A percentile compares a stretch with the other conserved stretches of the same genome.
Evolutionary conservation across 2,113 vertebrate species (phyloP).

Genomic region (Salvelinus alpinus): DNA sequence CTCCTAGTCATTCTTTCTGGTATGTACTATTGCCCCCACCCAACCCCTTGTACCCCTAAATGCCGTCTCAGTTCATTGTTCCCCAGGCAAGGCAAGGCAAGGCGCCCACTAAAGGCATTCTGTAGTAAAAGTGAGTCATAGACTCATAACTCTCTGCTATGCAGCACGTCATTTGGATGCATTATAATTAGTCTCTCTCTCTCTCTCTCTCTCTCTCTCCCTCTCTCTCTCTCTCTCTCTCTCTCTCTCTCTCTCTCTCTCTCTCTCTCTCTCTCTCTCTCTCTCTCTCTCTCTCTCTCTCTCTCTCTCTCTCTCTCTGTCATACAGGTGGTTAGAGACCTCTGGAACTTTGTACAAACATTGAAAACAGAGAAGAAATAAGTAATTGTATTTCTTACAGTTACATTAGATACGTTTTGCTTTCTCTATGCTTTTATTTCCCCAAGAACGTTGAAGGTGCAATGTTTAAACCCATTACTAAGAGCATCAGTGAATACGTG

Average conservation of each 20-base stretch:
- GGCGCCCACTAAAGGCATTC: constrained; percentile 52
- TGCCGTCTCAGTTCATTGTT: constrained; percentile 53
- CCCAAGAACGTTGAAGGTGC: too few relatives aligned
- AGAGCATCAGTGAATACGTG: too few relatives aligned
- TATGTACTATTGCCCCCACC: constrained; percentile 69
- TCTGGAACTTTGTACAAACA: constrained; percentile 76
- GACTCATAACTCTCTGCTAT: constrained; percentile 25
- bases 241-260: constrained; percentile 18
- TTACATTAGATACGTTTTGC: too few relatives aligned
- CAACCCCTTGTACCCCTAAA: constrained; percentile 54
- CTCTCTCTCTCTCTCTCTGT: constrained; percentile 29
- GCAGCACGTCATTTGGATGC: constrained; percentile 52
- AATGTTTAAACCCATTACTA: too few relatives aligned
- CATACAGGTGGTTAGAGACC: constrained; percentile 75
- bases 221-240: constrained; percentile 30
- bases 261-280: constrained; percentile 20
- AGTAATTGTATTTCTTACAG: constrained; percentile 2
- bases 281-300: constrained; percentile 22
- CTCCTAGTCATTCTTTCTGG: constrained; percentile 76
- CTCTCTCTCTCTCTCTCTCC: constrained; percentile 18
- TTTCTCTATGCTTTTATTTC: too few relatives aligned
- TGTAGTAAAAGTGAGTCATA: constrained; percentile 29
- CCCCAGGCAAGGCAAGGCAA: constrained; percentile 47
- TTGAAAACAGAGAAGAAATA: constrained; percentile 73
- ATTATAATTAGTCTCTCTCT: constrained; percentile 42